phyloP scores from a whole-genome alignment of 2,113 vertebrate genomes.

The Tachysurus vachellii region DNA sequence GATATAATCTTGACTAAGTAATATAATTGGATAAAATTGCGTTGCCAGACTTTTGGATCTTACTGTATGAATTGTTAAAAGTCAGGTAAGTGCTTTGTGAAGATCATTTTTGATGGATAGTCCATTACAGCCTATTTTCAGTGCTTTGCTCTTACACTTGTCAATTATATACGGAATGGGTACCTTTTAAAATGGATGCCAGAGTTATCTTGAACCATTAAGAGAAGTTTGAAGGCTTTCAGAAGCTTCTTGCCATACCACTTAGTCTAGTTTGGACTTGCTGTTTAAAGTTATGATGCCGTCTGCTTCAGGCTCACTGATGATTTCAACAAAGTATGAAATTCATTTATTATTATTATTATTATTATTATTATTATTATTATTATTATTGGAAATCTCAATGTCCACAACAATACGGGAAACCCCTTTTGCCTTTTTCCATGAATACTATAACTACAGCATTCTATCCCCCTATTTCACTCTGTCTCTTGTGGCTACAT shows the following conservation, averaged over 20 bases:
- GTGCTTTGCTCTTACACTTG: constrained; percentile 38
- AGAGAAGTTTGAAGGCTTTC: constrained; percentile 40
- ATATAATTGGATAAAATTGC: not conserved
- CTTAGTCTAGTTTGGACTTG: constrained; percentile 22
- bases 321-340: not conserved
- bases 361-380: too few relatives aligned
- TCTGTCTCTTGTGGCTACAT: not conserved
- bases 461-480: not conserved
- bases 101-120: constrained; percentile 36
- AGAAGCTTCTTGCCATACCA: constrained; percentile 15
- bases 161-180: constrained; percentile 44
- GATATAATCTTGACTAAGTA: not conserved
- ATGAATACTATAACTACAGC: not conserved
- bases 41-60: not conserved
- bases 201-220: constrained; percentile 36
- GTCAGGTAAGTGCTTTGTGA: constrained; percentile 45
- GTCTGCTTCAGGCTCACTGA: not conserved
- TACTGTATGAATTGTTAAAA: constrained; percentile 12
- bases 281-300: constrained; percentile 22
- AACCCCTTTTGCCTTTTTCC: not conserved
- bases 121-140: constrained; percentile 46
- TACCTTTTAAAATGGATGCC: constrained; percentile 37
- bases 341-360: not conserved
- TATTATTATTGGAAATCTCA: not conserved
- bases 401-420: not conserved